These are phyloP conservation scores for Himalopsyche kuldschensis DNA, from an alignment of 2,888 invertebrate genomes.

Conservation along the genomic window DNA sequence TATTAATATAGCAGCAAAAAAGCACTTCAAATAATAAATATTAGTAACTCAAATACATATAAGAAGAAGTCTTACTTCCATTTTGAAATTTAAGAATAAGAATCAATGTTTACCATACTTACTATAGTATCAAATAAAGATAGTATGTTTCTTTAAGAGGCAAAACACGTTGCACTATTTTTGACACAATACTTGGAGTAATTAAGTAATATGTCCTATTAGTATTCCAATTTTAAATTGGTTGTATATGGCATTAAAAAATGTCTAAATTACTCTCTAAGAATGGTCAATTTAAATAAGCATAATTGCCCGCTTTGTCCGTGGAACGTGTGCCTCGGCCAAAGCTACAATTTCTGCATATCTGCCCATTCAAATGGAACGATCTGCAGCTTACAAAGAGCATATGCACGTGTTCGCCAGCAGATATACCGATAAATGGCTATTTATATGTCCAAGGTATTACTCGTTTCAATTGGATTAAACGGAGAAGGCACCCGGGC, in stretches of 20 bases:
- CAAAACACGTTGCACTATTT: too few relatives aligned
- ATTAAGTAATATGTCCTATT: too few relatives aligned
- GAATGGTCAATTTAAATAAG: not conserved
- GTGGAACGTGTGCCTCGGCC: not conserved
- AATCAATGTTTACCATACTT: too few relatives aligned
- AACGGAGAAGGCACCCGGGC: constrained; percentile 9
- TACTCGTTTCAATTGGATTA: constrained; percentile 35
- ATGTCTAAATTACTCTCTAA: not conserved
- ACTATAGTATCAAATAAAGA: too few relatives aligned
- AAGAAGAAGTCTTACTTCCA: too few relatives aligned
- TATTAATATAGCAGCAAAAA: too few relatives aligned
- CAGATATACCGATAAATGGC: constrained; percentile 22
- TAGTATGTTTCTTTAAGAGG: too few relatives aligned
- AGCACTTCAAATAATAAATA: too few relatives aligned
- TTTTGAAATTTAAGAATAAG: too few relatives aligned
- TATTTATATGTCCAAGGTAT: constrained; percentile 30
- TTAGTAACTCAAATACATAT: too few relatives aligned
- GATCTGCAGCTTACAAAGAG: constrained; percentile 2
- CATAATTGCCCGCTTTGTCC: not conserved
- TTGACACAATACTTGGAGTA: too few relatives aligned
- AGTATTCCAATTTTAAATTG: too few relatives aligned
- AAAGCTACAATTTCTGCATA: constrained; percentile 12
- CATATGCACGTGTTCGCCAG: constrained; percentile 17
- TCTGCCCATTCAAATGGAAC: constrained; percentile 19
- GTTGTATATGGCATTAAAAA: not conserved